Base-by-base conservation (phyloP, 2,888 invertebrate genomes). In the Drosophila anomelani region DNA sequence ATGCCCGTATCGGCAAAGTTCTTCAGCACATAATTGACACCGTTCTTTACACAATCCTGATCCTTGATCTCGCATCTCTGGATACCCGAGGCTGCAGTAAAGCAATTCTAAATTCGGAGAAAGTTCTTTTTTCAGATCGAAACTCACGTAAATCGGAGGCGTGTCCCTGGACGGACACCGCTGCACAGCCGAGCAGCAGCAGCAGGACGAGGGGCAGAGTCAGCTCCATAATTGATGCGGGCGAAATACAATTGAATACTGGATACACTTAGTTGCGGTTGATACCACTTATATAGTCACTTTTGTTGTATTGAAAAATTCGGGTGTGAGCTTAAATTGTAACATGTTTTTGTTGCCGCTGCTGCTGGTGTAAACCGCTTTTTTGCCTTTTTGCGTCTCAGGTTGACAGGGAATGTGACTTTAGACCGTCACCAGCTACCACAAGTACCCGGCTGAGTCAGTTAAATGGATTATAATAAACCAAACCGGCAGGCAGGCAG, bases 1-100 rank as follows among this genome's bases (percentile, higher is more conserved):
- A 90, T 72, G 12, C 92, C 93, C 2, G 70, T 78, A 26, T 32
- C 62, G 1, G 63, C 79, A n/a, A 67, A 61, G 20, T 76, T 83
- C 17, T 61, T 67, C 2, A 90, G 23, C 6, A 86, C 76, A 57
- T 74, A 61, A 32, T 87, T 84, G 20, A 77, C 61, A 1, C 72
- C 55, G 8, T 77, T 61, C 32, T 26, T 26, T 5, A 86, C 34
- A 34, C 91, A 91, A 3, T 55, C 44, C 9, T 72, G 57, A 71
- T 91, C 89, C 17, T 13, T 39, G 4, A 70, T 63, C 2, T 39
- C 7, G 49, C 91, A 91, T 56, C 76, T 77, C 17, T 47, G 39
- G 13, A 91, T 58, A 1, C 77, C 79, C 34, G 62, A 53, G 9
- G 86, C 89, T 89, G 51, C 3, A 10, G 39, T 4, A 34, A 3